phyloP scores from a whole-genome alignment of 2,888 invertebrate genomes.

The Choreutis nemorana region DNA sequence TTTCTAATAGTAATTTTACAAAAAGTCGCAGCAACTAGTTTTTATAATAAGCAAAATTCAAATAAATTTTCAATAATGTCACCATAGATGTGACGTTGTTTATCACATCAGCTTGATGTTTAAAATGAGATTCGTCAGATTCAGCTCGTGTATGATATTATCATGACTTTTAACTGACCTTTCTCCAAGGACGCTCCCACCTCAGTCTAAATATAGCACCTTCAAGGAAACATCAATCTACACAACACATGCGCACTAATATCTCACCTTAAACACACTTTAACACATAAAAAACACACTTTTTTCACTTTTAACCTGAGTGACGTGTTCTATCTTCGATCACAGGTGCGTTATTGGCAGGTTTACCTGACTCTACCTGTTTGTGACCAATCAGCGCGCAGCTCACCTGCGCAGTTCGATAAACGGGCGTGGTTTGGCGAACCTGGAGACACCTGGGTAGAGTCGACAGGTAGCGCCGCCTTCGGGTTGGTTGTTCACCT shows the following conservation, averaged over 20 bases:
- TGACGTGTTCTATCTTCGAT: conserved; percentile 10
- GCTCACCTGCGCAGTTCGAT: conserved; percentile 62
- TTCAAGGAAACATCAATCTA: conserved; percentile 64
- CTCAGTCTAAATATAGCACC: conserved; percentile 56
- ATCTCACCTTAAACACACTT: conserved; percentile 18
- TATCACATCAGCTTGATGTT: no score
- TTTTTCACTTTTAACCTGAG: conserved; percentile 18
- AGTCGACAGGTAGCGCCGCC: conserved; percentile 24
- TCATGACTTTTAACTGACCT: no score
- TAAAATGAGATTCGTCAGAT: no score
- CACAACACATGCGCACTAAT: conserved; percentile 60
- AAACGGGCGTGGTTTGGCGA: conserved; percentile 48
- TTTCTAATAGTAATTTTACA: no score
- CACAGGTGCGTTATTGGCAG: conserved; percentile 24
- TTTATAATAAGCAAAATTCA: no score
- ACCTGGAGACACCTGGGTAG: conserved; percentile 26
- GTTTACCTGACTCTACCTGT: conserved; percentile 43
- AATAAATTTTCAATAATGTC: no score
- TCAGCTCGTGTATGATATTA: no score
- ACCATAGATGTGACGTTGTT: no score
- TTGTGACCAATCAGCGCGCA: conserved; percentile 58
- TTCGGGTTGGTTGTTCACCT: conserved; percentile 30
- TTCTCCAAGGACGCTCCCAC: conserved; percentile 39
- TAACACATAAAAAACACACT: conserved; percentile 12
- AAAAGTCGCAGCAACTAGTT: no score